These are phyloP conservation scores for Leuciscus waleckii DNA, from an alignment of 2,797 vertebrate species.

Conservation along the genomic window DNA sequence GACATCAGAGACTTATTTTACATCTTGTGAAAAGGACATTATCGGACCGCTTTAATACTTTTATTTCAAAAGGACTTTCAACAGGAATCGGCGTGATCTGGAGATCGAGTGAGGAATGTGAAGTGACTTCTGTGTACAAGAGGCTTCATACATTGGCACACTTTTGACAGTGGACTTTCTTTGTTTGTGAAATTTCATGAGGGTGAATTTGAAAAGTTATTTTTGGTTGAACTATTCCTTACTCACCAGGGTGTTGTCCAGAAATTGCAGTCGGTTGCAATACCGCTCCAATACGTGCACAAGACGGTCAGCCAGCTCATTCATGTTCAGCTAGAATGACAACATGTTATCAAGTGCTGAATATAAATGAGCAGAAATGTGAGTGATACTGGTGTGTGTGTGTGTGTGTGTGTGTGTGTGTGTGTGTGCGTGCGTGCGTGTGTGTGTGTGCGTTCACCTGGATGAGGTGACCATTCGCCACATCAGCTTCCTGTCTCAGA, in stretches of 20 bases:
- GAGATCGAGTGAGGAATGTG: no score
- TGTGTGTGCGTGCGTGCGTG: not conserved
- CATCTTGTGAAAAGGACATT: no score
- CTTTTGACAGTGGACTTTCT: no score
- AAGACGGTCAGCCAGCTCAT: slow-evolving; percentile 34
- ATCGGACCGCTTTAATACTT: no score
- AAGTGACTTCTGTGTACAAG: no score
- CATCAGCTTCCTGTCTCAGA: slow-evolving; percentile 63
- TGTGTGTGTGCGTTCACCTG: slow-evolving; percentile 55
- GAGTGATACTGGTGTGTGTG: not conserved
- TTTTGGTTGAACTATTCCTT: not conserved
- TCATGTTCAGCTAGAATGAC: slow-evolving; percentile 51
- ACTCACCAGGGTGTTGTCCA: slow-evolving; percentile 72
- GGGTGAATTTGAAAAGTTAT: not conserved
- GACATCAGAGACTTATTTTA: no score
- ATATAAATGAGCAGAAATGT: not conserved
- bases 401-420: not conserved
- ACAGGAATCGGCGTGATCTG: no score
- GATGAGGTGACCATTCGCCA: slow-evolving; percentile 59
- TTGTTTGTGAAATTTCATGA: not conserved
- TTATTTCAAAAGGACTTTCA: no score
- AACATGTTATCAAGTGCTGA: not conserved
- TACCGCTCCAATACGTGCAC: slow-evolving; percentile 58
- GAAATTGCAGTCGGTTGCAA: slow-evolving; percentile 65
- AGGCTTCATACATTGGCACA: no score